Percentiles rank a stretch among this genome's conserved stretches.
phyloP scores from a whole-genome alignment of 1,140 invertebrate genomes.

The Zaprionus lachaisei region DNA sequence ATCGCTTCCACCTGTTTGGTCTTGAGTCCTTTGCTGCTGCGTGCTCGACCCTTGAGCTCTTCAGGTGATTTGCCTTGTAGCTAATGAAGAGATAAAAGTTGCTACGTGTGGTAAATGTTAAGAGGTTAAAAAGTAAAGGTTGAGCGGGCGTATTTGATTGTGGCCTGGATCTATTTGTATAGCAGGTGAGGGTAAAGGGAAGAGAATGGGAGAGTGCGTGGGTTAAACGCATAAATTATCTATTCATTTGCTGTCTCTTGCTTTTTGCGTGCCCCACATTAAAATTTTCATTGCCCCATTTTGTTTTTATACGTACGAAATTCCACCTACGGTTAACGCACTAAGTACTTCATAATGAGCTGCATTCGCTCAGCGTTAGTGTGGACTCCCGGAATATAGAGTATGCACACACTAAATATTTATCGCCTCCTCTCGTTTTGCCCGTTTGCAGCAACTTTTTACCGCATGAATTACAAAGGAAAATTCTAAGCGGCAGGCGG shows the following conservation, averaged over 20 bases:
- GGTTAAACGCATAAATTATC: slow-evolving; percentile 75
- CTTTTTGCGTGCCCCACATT: slow-evolving; percentile 61
- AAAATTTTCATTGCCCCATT: slow-evolving; percentile 52
- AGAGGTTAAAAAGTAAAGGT: slow-evolving; percentile 17
- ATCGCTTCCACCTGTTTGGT: slow-evolving; percentile 10
- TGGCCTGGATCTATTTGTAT: slow-evolving; percentile 13
- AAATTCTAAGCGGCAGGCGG: slow-evolving; percentile 15
- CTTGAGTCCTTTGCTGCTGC: slow-evolving; percentile 7
- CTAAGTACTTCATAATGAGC: slow-evolving; percentile 64
- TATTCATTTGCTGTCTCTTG: slow-evolving; percentile 73
- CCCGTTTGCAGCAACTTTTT: slow-evolving; percentile 31
- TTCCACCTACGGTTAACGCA: slow-evolving; percentile 22
- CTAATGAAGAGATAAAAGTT: slow-evolving; percentile 80
- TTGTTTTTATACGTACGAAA: neutral
- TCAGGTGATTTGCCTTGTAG: slow-evolving; percentile 22
- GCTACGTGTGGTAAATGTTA: slow-evolving; percentile 73
- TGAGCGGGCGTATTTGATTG: slow-evolving; percentile 52
- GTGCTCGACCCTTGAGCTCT: slow-evolving; percentile 3
- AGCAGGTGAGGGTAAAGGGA: slow-evolving; percentile 19
- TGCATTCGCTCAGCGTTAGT: slow-evolving; percentile 36
- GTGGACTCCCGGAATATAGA: slow-evolving; percentile 4
- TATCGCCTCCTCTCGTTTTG: slow-evolving; percentile 12
- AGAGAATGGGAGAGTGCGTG: neutral
- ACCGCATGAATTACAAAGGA: slow-evolving; percentile 18
- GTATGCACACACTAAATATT: slow-evolving; percentile 1